Conservation (phyloP, 1,140 invertebrate species). For the Aphaenogaster floridana region DNA sequence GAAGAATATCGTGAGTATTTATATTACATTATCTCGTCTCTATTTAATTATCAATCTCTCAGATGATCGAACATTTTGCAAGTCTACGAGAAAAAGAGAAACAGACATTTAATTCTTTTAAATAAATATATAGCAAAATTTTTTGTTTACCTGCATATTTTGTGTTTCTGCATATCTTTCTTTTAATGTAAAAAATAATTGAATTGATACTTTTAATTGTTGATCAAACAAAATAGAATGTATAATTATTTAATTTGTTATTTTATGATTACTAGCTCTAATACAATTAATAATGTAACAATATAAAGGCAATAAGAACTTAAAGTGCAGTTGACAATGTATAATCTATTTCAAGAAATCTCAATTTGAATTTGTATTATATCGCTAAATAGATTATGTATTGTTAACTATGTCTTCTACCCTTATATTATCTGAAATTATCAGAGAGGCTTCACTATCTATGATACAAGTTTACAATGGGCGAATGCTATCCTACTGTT, state of each 20-base stretch:
- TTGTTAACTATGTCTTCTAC: not conserved
- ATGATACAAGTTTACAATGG: constrained; percentile 33
- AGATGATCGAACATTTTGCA: not conserved
- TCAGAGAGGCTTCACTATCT: constrained; percentile 2
- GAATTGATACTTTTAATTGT: not conserved
- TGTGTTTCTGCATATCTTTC: not conserved
- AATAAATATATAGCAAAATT: not conserved
- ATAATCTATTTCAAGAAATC: not conserved
- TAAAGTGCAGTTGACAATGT: not conserved
- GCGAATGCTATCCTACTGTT: not conserved
- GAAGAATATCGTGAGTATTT: constrained; percentile 66
- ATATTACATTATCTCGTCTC: constrained; percentile 60
- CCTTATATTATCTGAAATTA: not conserved
- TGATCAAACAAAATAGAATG: constrained; percentile 12
- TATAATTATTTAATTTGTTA: constrained; percentile 26
- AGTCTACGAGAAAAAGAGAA: not conserved
- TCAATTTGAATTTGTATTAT: constrained; percentile 11
- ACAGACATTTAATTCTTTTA: not conserved
- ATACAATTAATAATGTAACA: constrained; percentile 29
- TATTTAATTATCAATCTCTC: constrained; percentile 15
- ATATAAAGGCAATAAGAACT: not conserved
- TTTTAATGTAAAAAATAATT: not conserved
- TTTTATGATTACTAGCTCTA: not conserved
- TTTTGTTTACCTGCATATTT: not conserved
- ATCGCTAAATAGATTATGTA: not conserved